phyloP scores from a whole-genome alignment of 2,888 invertebrate genomes.

The Harpalus rufipes region DNA sequence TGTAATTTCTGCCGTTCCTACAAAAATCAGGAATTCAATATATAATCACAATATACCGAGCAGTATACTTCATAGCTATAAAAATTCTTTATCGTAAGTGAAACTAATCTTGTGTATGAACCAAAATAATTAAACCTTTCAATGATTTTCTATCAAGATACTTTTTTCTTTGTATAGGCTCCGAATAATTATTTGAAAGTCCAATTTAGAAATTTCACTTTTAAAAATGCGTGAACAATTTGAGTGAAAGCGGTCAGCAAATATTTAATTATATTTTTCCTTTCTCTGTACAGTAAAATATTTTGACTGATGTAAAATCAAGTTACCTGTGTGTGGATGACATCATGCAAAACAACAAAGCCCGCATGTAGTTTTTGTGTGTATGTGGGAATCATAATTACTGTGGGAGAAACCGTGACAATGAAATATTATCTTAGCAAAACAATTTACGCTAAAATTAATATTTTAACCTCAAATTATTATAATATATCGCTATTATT shows the following conservation, averaged over 20 bases:
- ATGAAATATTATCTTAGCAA: slow-evolving; percentile 14
- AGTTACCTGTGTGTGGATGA: slow-evolving; percentile 30
- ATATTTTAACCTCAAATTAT: slow-evolving; percentile 5
- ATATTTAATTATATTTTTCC: slow-evolving; percentile 28
- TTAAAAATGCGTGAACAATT: slow-evolving; percentile 15
- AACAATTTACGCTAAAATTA: neutral
- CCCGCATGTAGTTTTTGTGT: slow-evolving; percentile 43
- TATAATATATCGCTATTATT: neutral
- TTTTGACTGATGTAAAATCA: slow-evolving; percentile 29
- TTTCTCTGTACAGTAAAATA: neutral
- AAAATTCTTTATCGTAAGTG: too few relatives aligned
- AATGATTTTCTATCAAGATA: neutral
- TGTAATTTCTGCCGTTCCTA: too few relatives aligned
- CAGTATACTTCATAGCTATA: too few relatives aligned
- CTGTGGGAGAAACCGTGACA: slow-evolving; percentile 22
- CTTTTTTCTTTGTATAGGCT: neutral
- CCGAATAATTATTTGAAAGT: slow-evolving; percentile 23
- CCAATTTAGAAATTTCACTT: slow-evolving; percentile 36
- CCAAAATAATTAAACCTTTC: neutral
- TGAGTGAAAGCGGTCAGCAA: slow-evolving; percentile 12
- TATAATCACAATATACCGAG: too few relatives aligned
- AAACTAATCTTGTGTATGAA: too few relatives aligned
- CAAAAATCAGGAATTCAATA: too few relatives aligned
- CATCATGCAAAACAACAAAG: slow-evolving; percentile 18
- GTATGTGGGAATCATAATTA: slow-evolving; percentile 26